Evolutionary conservation across 2,888 invertebrate species (phyloP), one percentile per base, ranked within the genome.

Genomic region (Euplexia lucipara): DNA sequence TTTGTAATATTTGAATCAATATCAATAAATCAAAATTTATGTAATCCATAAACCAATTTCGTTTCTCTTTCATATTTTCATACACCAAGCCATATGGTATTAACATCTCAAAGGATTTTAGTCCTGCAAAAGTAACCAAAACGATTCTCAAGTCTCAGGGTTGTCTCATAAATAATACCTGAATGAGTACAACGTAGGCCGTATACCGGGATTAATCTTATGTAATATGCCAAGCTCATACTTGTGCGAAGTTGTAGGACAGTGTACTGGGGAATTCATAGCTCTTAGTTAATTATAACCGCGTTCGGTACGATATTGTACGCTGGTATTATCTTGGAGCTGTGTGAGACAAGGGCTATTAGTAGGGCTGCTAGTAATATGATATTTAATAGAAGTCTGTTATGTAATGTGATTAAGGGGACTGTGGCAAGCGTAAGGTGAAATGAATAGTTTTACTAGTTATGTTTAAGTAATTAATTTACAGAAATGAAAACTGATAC

Each of bases 181-280:
- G 65, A 71, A 66, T 35, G 37, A 34, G 51, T 51, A 61, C 48
- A 60, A 57, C 34, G 57, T 74, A 80, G 62, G 71, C 75, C 75
- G 74, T 83, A 63, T 68, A 65, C 72, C 60, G 64, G 76, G 84
- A 88, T 87, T 86, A 88, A 88, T 86, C 82, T 85, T 83, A 82
- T 81, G 78, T 82, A 79, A 82, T 78, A 83, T 78, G 75, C 82
- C 73, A 58, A 64, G 45, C 48, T 65, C 49, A 60, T 65, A 63
- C 70, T 64, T 64, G 60, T 62, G 52, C 49, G 18, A 67, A 73
- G 60, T 68, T 70, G 56, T 78, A 75, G 79, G 73, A 66, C 74
- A 71, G 60, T 70, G 71, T 77, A 78, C 83, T 71, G 66, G 81
- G 75, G 76, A 83, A 85, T 87, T 84, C 84, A 76, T 81, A 77